A percentile compares a stretch with the other conserved stretches of the same genome.
Evolutionary conservation across 2,113 vertebrate species (phyloP).

Genomic region (Chamaetylas fuelleborni): DNA sequence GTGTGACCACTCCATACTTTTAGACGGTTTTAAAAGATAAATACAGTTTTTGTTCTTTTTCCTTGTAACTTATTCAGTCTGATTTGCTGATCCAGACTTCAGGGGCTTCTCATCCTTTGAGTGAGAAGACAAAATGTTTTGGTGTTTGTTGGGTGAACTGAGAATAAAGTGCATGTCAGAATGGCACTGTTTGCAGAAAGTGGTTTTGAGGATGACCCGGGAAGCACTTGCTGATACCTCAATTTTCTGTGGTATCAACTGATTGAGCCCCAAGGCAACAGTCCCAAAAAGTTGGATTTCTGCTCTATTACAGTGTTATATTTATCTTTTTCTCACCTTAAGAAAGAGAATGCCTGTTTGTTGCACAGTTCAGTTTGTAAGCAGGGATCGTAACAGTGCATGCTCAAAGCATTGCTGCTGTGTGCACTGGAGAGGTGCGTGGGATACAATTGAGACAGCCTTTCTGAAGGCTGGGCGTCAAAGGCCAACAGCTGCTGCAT

Average conservation of each 20-base stretch:
- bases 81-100: neutral
- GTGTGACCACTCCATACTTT: neutral
- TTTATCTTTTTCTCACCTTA: neutral
- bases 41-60: neutral
- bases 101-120: neutral
- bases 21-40: neutral
- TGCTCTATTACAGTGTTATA: neutral
- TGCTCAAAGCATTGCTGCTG: neutral
- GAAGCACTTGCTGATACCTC: neutral
- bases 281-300: neutral
- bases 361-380: neutral
- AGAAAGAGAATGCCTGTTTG: neutral
- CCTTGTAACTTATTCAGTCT: neutral
- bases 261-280: neutral
- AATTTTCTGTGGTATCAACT: neutral
- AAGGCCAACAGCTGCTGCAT: constrained; percentile 53
- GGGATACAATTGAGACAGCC: neutral
- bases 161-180: neutral
- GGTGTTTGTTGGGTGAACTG: neutral
- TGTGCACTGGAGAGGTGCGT: neutral
- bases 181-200: neutral
- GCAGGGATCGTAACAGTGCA: neutral
- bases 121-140: neutral
- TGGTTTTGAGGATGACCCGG: neutral
- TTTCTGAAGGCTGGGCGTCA: constrained; percentile 18